These are phyloP conservation scores for Phyto melanocephala DNA, from an alignment of 2,888 invertebrate genomes.

Conservation along the genomic window DNA sequence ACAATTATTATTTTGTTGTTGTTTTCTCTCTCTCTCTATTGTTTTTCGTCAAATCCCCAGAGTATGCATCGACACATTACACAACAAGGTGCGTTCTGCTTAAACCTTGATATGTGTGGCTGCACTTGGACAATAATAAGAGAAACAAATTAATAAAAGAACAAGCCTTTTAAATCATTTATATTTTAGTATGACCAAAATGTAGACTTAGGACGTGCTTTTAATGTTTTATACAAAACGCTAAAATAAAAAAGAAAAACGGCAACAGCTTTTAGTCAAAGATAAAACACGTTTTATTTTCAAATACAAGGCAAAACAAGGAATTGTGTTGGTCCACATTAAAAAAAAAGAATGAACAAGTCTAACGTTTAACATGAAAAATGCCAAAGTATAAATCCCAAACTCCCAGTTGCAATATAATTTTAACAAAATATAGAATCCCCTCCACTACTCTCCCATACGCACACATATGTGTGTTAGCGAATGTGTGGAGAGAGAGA, in stretches of 20 bases:
- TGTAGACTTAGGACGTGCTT: conserved; percentile 74
- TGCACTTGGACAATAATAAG: conserved; percentile 15
- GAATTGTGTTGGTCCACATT: conserved; percentile 35
- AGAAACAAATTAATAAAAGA: not conserved
- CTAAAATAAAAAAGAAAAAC: conserved; percentile 22
- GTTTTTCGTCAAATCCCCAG: conserved; percentile 9
- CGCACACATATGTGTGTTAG: conserved; percentile 20
- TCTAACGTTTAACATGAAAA: conserved; percentile 61
- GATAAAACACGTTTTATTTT: conserved; percentile 73
- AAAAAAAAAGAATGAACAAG: conserved; percentile 22
- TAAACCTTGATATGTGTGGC: conserved; percentile 43
- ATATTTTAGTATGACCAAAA: conserved; percentile 51
- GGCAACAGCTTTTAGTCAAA: conserved; percentile 65
- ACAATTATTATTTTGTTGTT: not conserved
- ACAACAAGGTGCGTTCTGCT: conserved; percentile 29
- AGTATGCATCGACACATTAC: conserved; percentile 48
- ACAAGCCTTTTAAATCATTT: conserved; percentile 48
- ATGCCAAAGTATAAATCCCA: conserved; percentile 63
- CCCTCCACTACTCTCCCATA: conserved; percentile 15
- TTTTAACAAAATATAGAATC: conserved; percentile 58
- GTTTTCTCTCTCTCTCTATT: not conserved
- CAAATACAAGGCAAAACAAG: conserved; percentile 43
- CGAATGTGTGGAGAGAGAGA: not conserved
- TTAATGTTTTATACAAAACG: conserved; percentile 74
- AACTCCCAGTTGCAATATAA: conserved; percentile 67